A percentile compares a stretch with the other conserved stretches of the same genome.
Conservation (phyloP, 2,113 vertebrate species). For the Donacobius atricapilla region DNA sequence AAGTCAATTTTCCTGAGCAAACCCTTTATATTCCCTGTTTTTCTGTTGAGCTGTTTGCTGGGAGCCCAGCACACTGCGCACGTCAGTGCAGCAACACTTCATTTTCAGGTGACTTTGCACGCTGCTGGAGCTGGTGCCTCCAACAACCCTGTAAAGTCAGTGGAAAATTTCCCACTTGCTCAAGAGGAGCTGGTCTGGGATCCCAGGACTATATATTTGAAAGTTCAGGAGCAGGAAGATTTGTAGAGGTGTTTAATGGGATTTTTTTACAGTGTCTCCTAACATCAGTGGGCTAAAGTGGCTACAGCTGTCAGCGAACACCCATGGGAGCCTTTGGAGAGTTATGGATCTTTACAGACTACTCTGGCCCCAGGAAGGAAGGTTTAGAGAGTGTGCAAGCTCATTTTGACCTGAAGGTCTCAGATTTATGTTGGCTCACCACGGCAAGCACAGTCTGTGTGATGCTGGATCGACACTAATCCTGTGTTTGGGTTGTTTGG, state of each 20-base stretch:
- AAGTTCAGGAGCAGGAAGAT: neutral
- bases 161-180: neutral
- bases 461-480: neutral
- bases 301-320: neutral
- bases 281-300: neutral
- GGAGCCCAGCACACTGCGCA: neutral
- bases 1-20: neutral
- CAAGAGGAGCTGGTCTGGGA: neutral
- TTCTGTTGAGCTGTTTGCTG: rapidly evolving
- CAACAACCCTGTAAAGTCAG: neutral
- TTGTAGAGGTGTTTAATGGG: neutral
- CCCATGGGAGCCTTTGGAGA: neutral
- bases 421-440: neutral
- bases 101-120: neutral
- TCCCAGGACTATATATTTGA: neutral
- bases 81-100: neutral
- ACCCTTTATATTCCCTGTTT: neutral
- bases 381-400: neutral
- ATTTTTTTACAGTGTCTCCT: neutral
- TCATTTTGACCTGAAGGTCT: neutral
- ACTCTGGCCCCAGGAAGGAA: neutral
- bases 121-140: neutral
- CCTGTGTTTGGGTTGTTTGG: neutral
- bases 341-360: neutral
- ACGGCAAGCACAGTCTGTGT: neutral